phyloP scores from a whole-genome alignment of 2,113 vertebrate genomes.

The Pteruthius melanotis region DNA sequence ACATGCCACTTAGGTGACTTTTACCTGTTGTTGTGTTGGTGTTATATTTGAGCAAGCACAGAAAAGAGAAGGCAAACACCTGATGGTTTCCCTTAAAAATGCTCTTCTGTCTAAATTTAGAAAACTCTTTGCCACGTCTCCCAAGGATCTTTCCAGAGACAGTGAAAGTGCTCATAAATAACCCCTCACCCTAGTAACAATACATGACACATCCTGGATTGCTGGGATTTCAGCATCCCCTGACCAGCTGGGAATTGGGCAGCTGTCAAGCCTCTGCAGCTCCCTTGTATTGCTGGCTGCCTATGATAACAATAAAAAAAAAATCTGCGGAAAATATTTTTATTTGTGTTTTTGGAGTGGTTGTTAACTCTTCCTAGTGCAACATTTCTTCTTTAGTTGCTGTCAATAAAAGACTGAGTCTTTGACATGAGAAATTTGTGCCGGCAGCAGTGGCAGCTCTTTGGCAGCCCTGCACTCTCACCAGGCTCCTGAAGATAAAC shows the following conservation, averaged over 20 bases:
- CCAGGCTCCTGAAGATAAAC: background rate
- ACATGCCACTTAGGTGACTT: background rate
- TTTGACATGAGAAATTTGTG: background rate
- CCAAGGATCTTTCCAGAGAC: slow-evolving; percentile 34
- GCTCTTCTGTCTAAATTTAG: slow-evolving; percentile 51
- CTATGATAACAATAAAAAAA: background rate
- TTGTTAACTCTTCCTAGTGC: background rate
- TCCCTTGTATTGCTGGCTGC: background rate
- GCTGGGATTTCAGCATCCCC: slow-evolving; percentile 45
- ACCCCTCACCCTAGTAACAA: background rate
- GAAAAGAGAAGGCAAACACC: slow-evolving; percentile 10
- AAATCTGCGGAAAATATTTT: background rate
- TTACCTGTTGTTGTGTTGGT: background rate
- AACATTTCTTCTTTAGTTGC: background rate
- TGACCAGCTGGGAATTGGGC: slow-evolving; percentile 35
- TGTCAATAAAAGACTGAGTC: background rate
- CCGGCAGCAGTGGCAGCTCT: background rate
- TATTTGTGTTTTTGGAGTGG: background rate
- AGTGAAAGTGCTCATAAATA: slow-evolving; percentile 43
- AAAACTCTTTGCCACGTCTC: slow-evolving; percentile 25
- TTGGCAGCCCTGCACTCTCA: background rate
- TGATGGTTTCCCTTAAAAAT: slow-evolving; percentile 31
- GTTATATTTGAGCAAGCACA: background rate
- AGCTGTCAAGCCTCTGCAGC: slow-evolving; percentile 23
- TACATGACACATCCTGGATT: background rate